These are phyloP conservation scores for Onchidella celtica DNA, from an alignment of 2,888 invertebrate genomes.

Conservation along the genomic window DNA sequence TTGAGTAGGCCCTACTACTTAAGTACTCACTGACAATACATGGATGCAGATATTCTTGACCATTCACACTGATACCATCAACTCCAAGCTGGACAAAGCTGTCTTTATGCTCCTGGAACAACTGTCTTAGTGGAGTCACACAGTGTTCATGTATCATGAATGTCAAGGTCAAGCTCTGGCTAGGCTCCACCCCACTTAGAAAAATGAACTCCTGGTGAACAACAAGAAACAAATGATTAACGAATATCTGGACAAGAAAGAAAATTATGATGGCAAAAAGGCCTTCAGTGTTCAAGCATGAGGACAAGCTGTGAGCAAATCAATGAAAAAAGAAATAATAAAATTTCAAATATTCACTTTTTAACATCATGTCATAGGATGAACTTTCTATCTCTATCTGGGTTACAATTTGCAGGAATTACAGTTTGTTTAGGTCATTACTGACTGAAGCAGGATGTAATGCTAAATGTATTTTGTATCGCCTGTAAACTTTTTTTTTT, in stretches of 20 bases:
- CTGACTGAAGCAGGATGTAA: too few species aligned
- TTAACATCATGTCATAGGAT: too few species aligned
- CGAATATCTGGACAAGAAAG: background rate
- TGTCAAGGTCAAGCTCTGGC: conserved; percentile 43
- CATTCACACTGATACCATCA: conserved; percentile 29
- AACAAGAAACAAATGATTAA: background rate
- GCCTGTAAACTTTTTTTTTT: too few species aligned
- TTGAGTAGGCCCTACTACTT: too few species aligned
- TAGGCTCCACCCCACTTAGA: conserved; percentile 48
- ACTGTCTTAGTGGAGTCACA: conserved; percentile 29
- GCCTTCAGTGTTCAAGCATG: too few species aligned
- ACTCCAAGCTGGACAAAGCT: conserved; percentile 38
- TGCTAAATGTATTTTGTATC: too few species aligned
- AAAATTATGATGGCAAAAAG: background rate
- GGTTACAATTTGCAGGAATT: too few species aligned
- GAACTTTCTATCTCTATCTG: too few species aligned
- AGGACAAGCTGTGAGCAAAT: too few species aligned
- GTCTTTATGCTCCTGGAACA: conserved; percentile 36
- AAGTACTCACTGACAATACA: background rate
- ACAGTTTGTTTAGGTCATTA: too few species aligned
- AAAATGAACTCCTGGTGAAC: conserved; percentile 39
- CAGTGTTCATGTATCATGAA: conserved; percentile 46
- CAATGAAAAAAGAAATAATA: too few species aligned
- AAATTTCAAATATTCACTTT: too few species aligned
- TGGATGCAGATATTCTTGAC: conserved; percentile 2